phyloP scores from a whole-genome alignment of 2,113 vertebrate species.

The Girardinichthys multiradiatus region DNA sequence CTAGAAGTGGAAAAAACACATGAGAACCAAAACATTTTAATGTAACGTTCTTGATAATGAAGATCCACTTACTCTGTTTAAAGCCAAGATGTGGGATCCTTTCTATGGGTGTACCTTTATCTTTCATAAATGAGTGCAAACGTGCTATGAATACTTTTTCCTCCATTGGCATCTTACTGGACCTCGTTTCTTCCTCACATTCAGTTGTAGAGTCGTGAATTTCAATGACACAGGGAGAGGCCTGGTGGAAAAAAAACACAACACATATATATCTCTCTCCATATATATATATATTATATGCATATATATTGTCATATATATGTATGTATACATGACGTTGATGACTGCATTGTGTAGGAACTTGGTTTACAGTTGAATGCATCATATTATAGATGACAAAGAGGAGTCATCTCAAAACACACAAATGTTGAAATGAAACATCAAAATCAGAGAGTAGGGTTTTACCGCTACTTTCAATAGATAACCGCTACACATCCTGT shows the following conservation, averaged over 20 bases:
- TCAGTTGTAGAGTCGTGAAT: slow-evolving; percentile 59
- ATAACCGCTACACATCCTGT: slow-evolving; percentile 78
- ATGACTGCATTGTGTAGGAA: slow-evolving; percentile 3
- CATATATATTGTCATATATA: too few relatives aligned
- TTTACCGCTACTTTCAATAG: slow-evolving; percentile 76
- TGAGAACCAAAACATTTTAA: not conserved
- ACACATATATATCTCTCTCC: too few relatives aligned
- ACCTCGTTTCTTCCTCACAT: slow-evolving; percentile 52
- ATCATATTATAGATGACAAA: slow-evolving; percentile 29
- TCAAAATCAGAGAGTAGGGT: slow-evolving; percentile 66
- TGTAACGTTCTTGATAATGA: not conserved
- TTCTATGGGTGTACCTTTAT: slow-evolving; percentile 89
- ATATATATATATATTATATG: too few relatives aligned
- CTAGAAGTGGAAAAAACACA: slow-evolving; percentile 69
- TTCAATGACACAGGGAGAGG: slow-evolving; percentile 63
- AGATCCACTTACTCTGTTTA: slow-evolving; percentile 89
- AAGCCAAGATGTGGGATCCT: slow-evolving; percentile 96
- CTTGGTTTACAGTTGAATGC: slow-evolving; percentile 35
- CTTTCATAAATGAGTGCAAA: slow-evolving; percentile 94
- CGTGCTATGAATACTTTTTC: slow-evolving; percentile 88
- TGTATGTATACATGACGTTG: not conserved
- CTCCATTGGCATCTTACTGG: slow-evolving; percentile 66
- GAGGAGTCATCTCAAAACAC: slow-evolving; percentile 58
- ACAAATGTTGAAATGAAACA: slow-evolving; percentile 72
- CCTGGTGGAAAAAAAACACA: slow-evolving; percentile 15